Evolutionary conservation across 2,888 invertebrate genomes (phyloP).

Genomic region (Hyles lineata): DNA sequence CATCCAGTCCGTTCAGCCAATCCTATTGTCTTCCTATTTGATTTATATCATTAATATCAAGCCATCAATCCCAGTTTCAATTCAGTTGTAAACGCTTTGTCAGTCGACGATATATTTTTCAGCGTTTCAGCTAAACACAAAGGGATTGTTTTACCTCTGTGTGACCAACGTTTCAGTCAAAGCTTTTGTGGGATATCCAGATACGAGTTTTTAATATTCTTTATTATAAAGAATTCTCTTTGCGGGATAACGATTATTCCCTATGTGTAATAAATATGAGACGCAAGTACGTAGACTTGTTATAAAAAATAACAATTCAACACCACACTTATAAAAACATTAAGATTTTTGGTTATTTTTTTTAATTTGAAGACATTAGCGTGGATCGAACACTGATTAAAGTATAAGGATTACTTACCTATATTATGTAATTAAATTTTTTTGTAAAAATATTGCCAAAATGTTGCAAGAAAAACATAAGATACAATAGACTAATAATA

Average conservation of each 20-base stretch:
- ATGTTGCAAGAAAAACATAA: no score
- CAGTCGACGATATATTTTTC: constrained; percentile 14
- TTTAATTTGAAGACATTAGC: no score
- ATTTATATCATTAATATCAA: neutral
- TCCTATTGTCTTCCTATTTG: neutral
- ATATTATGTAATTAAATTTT: no score
- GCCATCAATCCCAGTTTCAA: neutral
- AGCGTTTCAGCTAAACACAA: constrained; percentile 2
- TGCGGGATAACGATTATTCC: neutral
- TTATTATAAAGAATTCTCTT: neutral
- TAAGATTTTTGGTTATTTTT: no score
- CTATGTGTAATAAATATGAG: neutral
- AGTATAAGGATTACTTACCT: no score
- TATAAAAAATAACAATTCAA: neutral
- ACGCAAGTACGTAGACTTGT: neutral
- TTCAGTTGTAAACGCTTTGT: constrained; percentile 19
- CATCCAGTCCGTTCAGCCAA: neutral
- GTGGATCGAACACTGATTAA: no score
- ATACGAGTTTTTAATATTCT: constrained; percentile 2
- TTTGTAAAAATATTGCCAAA: no score
- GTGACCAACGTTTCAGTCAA: constrained; percentile 11
- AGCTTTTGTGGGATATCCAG: constrained; percentile 7
- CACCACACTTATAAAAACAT: no score
- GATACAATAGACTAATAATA: no score
- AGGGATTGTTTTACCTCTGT: neutral